A percentile compares a stretch with the other conserved stretches of the same genome.
Conservation (phyloP, 2,797 vertebrate species). For the Hippocampus kuda region DNA sequence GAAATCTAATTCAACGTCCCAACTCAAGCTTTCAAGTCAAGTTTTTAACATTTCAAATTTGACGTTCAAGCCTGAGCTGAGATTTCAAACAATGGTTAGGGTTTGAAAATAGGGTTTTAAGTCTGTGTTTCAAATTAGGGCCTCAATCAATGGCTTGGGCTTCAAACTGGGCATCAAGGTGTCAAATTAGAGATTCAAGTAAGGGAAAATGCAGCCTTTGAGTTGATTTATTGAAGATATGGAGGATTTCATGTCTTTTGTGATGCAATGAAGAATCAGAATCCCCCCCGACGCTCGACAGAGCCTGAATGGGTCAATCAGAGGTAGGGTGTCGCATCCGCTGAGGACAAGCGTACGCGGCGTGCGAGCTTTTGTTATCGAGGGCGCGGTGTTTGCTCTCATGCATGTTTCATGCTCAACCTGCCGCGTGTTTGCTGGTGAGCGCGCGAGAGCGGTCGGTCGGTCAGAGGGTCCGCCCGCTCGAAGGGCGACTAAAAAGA, state of each 20-base stretch:
- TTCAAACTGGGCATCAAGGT: too few relatives aligned
- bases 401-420: conserved; percentile 8
- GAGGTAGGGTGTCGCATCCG: not conserved
- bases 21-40: too few relatives aligned
- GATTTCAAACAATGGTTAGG: too few relatives aligned
- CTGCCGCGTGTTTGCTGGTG: conserved; percentile 4
- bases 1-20: too few relatives aligned
- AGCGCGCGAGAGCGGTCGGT: not conserved
- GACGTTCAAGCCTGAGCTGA: not conserved
- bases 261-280: not conserved
- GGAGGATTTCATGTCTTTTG: not conserved
- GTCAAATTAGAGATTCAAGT: too few relatives aligned
- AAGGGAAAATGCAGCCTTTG: too few relatives aligned
- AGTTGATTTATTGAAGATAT: not conserved
- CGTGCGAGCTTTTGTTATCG: not conserved
- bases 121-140: too few relatives aligned
- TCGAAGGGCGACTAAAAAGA: conserved; percentile 4
- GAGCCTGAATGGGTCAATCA: not conserved
- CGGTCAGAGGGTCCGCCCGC: conserved; percentile 1
- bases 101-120: too few relatives aligned
- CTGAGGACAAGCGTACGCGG: not conserved
- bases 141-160: too few relatives aligned
- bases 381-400: conserved; percentile 2
- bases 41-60: not conserved
- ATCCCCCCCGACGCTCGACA: not conserved